Evolutionary conservation across 2,113 vertebrate species (phyloP).

Genomic region (Urocolius indicus): DNA sequence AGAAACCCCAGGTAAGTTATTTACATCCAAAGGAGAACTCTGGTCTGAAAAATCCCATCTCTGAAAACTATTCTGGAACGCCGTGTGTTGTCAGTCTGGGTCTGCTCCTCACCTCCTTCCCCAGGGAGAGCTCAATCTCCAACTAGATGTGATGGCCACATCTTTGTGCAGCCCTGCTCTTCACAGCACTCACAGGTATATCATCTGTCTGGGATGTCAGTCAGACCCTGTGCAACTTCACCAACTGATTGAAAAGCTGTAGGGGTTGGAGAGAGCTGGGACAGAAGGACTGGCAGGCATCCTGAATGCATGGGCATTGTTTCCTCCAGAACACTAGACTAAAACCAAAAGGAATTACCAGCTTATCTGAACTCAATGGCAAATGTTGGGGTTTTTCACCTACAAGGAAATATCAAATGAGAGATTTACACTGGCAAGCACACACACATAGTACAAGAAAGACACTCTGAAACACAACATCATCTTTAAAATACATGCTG

Average conservation of each 20-base stretch:
- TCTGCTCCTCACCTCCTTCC: neutral
- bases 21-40: neutral
- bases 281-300: neutral
- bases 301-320: accelerated
- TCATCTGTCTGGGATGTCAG: neutral
- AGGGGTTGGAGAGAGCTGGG: neutral
- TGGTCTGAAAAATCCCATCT: neutral
- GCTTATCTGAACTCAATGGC: neutral
- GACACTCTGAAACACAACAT: neutral
- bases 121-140: neutral
- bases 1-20: neutral
- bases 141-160: accelerated
- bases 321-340: neutral
- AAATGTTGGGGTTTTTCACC: neutral
- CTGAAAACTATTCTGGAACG: neutral
- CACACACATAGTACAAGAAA: neutral
- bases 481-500: neutral
- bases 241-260: neutral
- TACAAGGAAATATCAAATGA: neutral
- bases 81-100: accelerated
- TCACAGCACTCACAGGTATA: neutral
- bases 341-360: neutral
- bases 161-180: neutral
- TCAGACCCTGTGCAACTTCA: neutral
- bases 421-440: neutral